Conservation (phyloP, 2,888 invertebrate species). For the Orthosia gracilis region DNA sequence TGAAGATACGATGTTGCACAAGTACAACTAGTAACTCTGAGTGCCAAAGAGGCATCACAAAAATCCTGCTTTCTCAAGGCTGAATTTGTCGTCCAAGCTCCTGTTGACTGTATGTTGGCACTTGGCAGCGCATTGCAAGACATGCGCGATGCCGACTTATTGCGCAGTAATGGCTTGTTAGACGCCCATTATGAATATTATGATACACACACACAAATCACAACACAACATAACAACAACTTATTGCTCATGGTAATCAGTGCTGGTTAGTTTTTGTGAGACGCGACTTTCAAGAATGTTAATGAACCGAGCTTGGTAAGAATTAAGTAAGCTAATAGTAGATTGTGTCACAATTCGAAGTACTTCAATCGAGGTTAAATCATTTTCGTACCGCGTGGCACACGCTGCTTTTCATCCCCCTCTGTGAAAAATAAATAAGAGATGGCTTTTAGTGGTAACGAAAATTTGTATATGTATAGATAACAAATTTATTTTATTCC, state of each 20-base stretch:
- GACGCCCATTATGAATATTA: slow-evolving; percentile 41
- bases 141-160: slow-evolving; percentile 48
- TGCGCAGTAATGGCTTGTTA: slow-evolving; percentile 52
- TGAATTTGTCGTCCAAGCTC: background rate
- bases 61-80: background rate
- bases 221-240: slow-evolving; percentile 31
- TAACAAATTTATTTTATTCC: no score
- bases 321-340: no score
- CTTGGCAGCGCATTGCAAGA: slow-evolving; percentile 66
- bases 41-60: background rate
- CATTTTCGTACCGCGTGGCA: no score
- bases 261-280: background rate
- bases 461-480: no score
- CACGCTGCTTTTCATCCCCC: no score
- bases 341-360: no score
- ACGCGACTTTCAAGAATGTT: background rate
- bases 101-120: no score
- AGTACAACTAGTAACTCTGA: no score
- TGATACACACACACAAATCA: slow-evolving; percentile 2
- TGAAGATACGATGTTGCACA: no score
- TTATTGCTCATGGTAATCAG: background rate
- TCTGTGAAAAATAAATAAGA: no score
- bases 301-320: background rate
- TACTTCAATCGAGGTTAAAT: no score
- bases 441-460: no score